phyloP scores from a whole-genome alignment of 2,888 invertebrate species.

The Biston betularia region DNA sequence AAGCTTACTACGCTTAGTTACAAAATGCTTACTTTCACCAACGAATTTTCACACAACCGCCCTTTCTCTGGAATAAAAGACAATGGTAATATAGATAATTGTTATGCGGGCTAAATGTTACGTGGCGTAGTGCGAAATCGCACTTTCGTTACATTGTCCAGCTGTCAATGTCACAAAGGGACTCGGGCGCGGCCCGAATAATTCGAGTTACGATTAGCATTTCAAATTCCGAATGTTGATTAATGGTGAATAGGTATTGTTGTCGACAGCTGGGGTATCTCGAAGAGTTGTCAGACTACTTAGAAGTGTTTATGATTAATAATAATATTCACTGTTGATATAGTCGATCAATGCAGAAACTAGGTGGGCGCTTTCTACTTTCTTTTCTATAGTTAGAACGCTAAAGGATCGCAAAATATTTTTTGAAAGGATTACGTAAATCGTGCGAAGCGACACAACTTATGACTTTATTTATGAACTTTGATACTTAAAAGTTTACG shows the following conservation, averaged over 20 bases:
- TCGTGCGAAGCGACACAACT: too few species aligned
- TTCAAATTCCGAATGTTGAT: constrained; percentile 37
- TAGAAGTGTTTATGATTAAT: constrained; percentile 32
- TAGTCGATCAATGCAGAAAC: constrained; percentile 21
- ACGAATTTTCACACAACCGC: constrained; percentile 62
- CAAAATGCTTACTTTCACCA: constrained; percentile 64
- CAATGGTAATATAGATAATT: constrained; percentile 77
- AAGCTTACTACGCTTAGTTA: constrained; percentile 18
- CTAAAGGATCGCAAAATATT: background rate
- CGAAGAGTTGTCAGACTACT: constrained; percentile 32
- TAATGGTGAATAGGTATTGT: constrained; percentile 36
- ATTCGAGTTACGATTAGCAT: constrained; percentile 27
- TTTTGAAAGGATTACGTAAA: too few species aligned
- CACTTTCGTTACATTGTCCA: constrained; percentile 34
- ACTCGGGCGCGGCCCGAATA: constrained; percentile 33
- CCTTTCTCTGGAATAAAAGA: constrained; percentile 68
- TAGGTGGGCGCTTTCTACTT: constrained; percentile 29
- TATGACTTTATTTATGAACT: too few species aligned
- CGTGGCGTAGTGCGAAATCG: constrained; percentile 49
- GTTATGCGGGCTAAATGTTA: constrained; percentile 67
- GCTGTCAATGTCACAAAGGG: constrained; percentile 37
- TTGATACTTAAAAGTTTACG: too few species aligned
- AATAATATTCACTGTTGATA: constrained; percentile 29
- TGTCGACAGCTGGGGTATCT: constrained; percentile 31
- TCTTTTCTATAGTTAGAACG: constrained; percentile 6